phyloP scores from a whole-genome alignment of 92 coral and sea anemone genomes.

The Zoanthus sansibaricus region DNA sequence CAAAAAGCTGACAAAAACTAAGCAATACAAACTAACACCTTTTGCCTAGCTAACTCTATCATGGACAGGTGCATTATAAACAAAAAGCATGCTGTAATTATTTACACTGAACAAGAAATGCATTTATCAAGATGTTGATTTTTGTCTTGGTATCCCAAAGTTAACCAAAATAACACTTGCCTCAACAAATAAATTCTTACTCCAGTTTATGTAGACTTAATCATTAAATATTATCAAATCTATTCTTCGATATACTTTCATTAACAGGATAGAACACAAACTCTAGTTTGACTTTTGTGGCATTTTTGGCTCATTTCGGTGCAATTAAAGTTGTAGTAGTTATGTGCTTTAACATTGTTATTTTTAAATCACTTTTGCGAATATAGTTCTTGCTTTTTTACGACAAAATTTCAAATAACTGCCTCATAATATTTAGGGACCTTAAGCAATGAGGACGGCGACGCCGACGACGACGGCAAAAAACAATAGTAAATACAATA shows the following conservation, averaged over 20 bases:
- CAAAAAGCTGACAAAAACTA: not conserved
- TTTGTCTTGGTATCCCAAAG: conserved; percentile 4
- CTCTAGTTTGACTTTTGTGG: not conserved
- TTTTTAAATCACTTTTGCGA: too few species aligned
- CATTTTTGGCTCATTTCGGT: too few species aligned
- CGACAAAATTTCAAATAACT: too few species aligned
- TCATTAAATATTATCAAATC: not conserved
- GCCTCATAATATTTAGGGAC: too few species aligned
- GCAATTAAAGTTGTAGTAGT: too few species aligned
- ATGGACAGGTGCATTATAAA: conserved; percentile 14
- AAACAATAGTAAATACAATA: too few species aligned
- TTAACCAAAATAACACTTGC: not conserved
- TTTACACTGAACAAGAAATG: not conserved
- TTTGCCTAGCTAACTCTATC: too few species aligned
- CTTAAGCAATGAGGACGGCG: too few species aligned
- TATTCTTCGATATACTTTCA: not conserved
- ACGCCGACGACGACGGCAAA: too few species aligned
- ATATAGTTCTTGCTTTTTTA: too few species aligned
- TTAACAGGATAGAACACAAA: not conserved
- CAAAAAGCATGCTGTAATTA: not conserved
- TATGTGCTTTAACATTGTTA: too few species aligned
- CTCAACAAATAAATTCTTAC: not conserved
- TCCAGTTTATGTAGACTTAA: not conserved
- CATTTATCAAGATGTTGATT: not conserved
- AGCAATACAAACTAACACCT: not conserved